A percentile compares a stretch with the other conserved stretches of the same genome.
These are phyloP conservation scores for Philonicus albiceps DNA, from an alignment of 2,888 invertebrate genomes.

Conservation along the genomic window DNA sequence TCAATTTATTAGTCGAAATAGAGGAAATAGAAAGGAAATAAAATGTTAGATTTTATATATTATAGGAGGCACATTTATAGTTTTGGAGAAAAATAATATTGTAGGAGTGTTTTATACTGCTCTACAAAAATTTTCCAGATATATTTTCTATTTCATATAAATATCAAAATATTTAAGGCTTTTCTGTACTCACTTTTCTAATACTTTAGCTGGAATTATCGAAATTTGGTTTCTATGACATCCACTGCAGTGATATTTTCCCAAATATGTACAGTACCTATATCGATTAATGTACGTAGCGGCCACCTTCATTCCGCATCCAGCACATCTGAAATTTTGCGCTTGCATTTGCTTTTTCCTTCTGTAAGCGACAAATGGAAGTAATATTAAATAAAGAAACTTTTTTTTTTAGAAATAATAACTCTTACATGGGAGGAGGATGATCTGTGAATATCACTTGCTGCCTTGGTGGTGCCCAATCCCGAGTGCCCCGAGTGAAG, in stretches of 20 bases:
- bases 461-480: conserved; percentile 85
- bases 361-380: conserved; percentile 61
- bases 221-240: conserved; percentile 82
- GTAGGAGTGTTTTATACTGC: no score
- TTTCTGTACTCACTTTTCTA: conserved; percentile 20
- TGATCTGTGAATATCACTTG: conserved; percentile 85
- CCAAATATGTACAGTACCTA: conserved; percentile 84
- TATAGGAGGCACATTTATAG: no score
- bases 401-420: background rate
- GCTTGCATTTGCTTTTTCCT: conserved; percentile 71
- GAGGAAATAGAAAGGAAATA: no score
- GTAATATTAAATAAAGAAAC: background rate
- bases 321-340: conserved; percentile 83
- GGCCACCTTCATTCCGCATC: conserved; percentile 83
- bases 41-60: no score
- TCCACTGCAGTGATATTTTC: conserved; percentile 85
- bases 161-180: no score
- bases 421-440: conserved; percentile 71
- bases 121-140: no score
- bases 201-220: conserved; percentile 73
- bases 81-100: no score
- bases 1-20: no score
- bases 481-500: conserved; percentile 75
- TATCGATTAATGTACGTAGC: conserved; percentile 75
- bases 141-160: no score